Evolutionary conservation across 37 sponge, comb jelly and placozoan species (phyloP).

Genomic region (Cliona cf. orientalis): DNA sequence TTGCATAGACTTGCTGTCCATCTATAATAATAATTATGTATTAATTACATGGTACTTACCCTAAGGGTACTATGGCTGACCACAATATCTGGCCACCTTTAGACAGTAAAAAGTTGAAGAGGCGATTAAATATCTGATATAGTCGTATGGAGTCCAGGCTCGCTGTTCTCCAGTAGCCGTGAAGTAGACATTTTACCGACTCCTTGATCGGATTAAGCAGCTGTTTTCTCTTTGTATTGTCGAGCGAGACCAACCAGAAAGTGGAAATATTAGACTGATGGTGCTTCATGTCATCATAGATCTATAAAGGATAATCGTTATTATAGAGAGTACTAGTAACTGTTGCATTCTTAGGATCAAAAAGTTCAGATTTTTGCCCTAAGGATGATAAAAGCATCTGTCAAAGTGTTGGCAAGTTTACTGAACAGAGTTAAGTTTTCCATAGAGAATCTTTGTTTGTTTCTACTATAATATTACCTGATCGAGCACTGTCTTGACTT

Average conservation of each 20-base stretch:
- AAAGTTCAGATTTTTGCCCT: no score
- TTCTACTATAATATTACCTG: no score
- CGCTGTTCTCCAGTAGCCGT: constrained; percentile 54
- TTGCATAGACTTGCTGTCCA: no score
- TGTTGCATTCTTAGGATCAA: no score
- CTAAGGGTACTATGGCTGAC: constrained; percentile 37
- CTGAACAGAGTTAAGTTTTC: no score
- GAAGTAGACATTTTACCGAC: constrained; percentile 25
- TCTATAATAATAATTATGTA: no score
- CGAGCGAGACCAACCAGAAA: constrained; percentile 60
- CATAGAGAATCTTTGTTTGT: no score
- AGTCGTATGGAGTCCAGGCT: constrained; percentile 47
- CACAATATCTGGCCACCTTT: constrained; percentile 70
- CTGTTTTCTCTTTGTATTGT: constrained; percentile 53
- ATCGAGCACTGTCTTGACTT: constrained; percentile 23
- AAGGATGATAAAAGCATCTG: no score
- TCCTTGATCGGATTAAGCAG: constrained; percentile 49
- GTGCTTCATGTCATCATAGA: constrained; percentile 22
- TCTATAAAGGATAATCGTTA: no score
- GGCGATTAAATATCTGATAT: constrained; percentile 31
- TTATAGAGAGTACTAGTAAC: no score
- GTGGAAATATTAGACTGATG: constrained; percentile 49
- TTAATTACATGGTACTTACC: constrained; percentile 14
- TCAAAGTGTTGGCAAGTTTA: no score
- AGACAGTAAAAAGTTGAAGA: constrained; percentile 55